phyloP scores from a whole-genome alignment of 1,140 invertebrate genomes.

The Drosophila virilis region DNA sequence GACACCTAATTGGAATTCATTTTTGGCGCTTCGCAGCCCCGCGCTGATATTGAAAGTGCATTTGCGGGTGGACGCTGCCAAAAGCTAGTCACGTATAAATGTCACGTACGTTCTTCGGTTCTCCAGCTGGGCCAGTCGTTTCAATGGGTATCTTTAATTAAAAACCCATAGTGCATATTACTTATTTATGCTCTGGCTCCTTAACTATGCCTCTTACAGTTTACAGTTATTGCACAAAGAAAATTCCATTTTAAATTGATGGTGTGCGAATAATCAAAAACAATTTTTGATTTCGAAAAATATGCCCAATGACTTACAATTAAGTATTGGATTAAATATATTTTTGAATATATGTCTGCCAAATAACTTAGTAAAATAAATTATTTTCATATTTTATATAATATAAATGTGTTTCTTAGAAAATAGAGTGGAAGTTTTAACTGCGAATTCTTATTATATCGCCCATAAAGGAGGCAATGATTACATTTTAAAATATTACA shows the following conservation, averaged over 20 bases:
- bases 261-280: constrained; percentile 35
- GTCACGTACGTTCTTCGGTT: constrained; percentile 59
- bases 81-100: constrained; percentile 23
- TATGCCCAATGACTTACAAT: constrained; percentile 15
- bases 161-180: constrained; percentile 50
- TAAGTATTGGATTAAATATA: neutral
- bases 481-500: neutral
- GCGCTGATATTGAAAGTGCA: constrained; percentile 35
- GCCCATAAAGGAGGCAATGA: too few species aligned
- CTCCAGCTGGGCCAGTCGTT: constrained; percentile 32
- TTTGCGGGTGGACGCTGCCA: constrained; percentile 13
- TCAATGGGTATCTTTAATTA: constrained; percentile 36
- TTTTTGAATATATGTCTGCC: too few species aligned
- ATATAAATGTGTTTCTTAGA: too few species aligned
- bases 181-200: constrained; percentile 10
- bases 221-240: constrained; percentile 44
- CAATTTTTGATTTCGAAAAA: neutral
- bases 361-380: too few species aligned
- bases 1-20: constrained; percentile 77
- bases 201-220: neutral
- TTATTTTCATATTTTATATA: too few species aligned
- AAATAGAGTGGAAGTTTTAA: too few species aligned
- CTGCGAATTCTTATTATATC: neutral
- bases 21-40: constrained; percentile 57
- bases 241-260: constrained; percentile 16